Percentiles rank a stretch among this genome's conserved stretches.
phyloP scores from a whole-genome alignment of 2,113 vertebrate species.

The Corythoichthys intestinalis region DNA sequence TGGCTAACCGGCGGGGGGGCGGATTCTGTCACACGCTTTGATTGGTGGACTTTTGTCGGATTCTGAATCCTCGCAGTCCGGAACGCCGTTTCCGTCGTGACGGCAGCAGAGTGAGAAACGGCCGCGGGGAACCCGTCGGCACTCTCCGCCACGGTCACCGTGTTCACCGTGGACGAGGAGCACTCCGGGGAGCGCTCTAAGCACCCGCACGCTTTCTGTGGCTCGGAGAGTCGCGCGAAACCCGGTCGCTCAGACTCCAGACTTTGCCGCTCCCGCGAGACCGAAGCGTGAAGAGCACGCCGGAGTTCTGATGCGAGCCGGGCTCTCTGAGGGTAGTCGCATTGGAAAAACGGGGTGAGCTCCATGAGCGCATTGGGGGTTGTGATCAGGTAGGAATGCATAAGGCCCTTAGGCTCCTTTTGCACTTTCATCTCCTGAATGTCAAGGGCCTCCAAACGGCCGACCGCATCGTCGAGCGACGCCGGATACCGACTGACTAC shows the following conservation, averaged over 20 bases:
- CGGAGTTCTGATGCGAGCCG: slow-evolving; percentile 76
- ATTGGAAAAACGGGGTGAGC: slow-evolving; percentile 74
- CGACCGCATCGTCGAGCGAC: slow-evolving; percentile 76
- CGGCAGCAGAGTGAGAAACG: slow-evolving; percentile 44
- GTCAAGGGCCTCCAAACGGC: slow-evolving; percentile 65
- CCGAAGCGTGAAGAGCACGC: slow-evolving; percentile 75
- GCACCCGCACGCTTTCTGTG: slow-evolving; percentile 42
- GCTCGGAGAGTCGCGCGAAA: slow-evolving; percentile 28
- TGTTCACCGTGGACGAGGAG: slow-evolving; percentile 54
- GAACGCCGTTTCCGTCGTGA: slow-evolving; percentile 58
- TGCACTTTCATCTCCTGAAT: slow-evolving; percentile 69
- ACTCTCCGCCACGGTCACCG: slow-evolving; percentile 55
- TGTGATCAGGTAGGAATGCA: slow-evolving; percentile 78
- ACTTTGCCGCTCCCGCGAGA: slow-evolving; percentile 75
- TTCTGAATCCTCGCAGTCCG: slow-evolving; percentile 40
- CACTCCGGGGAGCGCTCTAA: slow-evolving; percentile 43
- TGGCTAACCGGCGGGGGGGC: slow-evolving; percentile 14
- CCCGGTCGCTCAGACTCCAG: slow-evolving; percentile 69
- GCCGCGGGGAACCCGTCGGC: slow-evolving; percentile 32
- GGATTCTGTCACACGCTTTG: slow-evolving; percentile 37
- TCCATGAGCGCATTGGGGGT: slow-evolving; percentile 69
- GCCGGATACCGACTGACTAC: slow-evolving; percentile 72
- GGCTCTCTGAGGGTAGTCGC: slow-evolving; percentile 74
- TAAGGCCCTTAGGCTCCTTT: slow-evolving; percentile 65
- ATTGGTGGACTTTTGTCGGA: slow-evolving; percentile 46